phyloP scores from a whole-genome alignment of 1,140 invertebrate genomes.

The Drosophila subpulchrella region DNA sequence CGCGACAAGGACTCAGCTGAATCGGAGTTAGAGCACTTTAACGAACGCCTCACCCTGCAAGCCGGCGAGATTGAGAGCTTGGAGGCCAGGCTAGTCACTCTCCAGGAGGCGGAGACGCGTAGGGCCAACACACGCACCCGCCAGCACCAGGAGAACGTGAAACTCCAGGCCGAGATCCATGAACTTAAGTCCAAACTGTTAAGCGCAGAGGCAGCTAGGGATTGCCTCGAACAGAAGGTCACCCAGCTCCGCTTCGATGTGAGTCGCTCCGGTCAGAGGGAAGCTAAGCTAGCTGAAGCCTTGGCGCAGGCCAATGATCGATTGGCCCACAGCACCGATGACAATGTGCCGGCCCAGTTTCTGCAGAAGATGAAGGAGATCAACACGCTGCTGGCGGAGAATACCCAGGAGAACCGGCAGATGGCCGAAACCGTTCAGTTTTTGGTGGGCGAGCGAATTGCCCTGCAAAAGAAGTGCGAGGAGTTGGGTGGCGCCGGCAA shows the following conservation, averaged over 20 bases:
- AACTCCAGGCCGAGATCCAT: conserved; percentile 73
- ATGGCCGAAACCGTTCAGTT: conserved; percentile 85
- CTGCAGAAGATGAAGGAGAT: conserved; percentile 86
- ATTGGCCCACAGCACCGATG: conserved; percentile 65
- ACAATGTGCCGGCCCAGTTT: conserved; percentile 84
- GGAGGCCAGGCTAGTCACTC: conserved; percentile 65
- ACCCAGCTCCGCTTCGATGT: conserved; percentile 72
- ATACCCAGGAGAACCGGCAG: conserved; percentile 86
- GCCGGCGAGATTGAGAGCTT: conserved; percentile 79
- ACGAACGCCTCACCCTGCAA: conserved; percentile 77
- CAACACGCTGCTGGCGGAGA: conserved; percentile 84
- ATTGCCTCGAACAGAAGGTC: conserved; percentile 63
- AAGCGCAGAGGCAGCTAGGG: conserved; percentile 50
- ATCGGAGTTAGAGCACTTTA: conserved; percentile 74
- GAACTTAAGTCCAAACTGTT: conserved; percentile 66
- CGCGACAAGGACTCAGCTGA: conserved; percentile 77
- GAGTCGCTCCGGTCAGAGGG: conserved; percentile 69
- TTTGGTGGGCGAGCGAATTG: conserved; percentile 84
- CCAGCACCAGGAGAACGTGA: conserved; percentile 72
- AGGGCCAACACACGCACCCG: conserved; percentile 65
- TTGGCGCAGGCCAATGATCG: conserved; percentile 70
- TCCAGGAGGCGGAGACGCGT: conserved; percentile 78
- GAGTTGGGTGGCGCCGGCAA: conserved; percentile 72
- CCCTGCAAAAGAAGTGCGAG: conserved; percentile 84
- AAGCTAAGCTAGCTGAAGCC: conserved; percentile 75